Evolutionary conservation across 2,113 vertebrate genomes (phyloP).

Genomic region (Lota lota): DNA sequence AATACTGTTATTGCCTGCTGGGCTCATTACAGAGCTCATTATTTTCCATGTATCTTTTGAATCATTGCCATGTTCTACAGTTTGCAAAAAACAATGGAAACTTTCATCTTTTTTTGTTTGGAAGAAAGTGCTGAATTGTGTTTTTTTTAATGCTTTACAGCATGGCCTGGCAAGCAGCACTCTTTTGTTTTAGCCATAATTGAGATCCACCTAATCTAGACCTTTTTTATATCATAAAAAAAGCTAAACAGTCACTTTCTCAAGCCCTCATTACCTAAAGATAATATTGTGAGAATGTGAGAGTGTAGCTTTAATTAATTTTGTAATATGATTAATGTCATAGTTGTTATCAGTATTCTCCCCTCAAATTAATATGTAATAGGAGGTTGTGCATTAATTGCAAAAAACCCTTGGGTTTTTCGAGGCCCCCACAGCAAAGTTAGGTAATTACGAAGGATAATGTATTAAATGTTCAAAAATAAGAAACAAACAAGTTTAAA

Average conservation of each 20-base stretch:
- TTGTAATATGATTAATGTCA: slow-evolving; percentile 88
- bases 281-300: slow-evolving; percentile 78
- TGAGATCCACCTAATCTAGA: slow-evolving; percentile 79
- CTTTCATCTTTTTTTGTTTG: slow-evolving; percentile 75
- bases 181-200: slow-evolving; percentile 82
- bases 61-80: slow-evolving; percentile 78
- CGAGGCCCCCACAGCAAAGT: slow-evolving; percentile 63
- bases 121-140: slow-evolving; percentile 73
- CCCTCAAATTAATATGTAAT: slow-evolving; percentile 82
- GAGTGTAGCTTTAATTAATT: slow-evolving; percentile 75
- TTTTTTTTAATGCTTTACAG: slow-evolving; percentile 59
- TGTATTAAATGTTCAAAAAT: slow-evolving; percentile 82
- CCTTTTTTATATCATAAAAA: slow-evolving; percentile 36
- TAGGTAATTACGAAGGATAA: slow-evolving; percentile 86
- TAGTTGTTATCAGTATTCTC: slow-evolving; percentile 84
- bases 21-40: slow-evolving; percentile 77
- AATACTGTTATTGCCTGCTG: slow-evolving; percentile 56
- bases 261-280: slow-evolving; percentile 76
- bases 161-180: slow-evolving; percentile 61
- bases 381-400: slow-evolving; percentile 80
- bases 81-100: slow-evolving; percentile 77
- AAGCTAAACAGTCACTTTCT: slow-evolving; percentile 72
- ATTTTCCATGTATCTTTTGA: slow-evolving; percentile 79
- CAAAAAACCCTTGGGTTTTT: slow-evolving; percentile 66
- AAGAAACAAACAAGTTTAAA: slow-evolving; percentile 97